phyloP scores from a whole-genome alignment of 2,888 invertebrate genomes.

The Macrophya annulata region DNA sequence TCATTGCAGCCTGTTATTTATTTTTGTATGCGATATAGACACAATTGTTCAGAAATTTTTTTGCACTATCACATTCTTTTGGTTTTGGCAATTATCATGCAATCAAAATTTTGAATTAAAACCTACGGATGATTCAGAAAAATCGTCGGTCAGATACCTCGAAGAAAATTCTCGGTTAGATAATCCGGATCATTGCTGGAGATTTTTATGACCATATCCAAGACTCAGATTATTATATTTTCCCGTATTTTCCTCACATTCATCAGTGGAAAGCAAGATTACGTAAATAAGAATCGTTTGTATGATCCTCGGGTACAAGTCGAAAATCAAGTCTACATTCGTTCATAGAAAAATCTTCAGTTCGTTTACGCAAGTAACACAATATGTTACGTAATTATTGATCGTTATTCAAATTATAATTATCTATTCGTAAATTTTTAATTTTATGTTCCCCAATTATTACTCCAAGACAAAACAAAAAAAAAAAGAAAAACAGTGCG shows the following conservation, averaged over 20 bases:
- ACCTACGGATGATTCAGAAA: background rate
- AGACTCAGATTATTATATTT: constrained; percentile 10
- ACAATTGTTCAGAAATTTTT: background rate
- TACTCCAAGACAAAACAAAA: too few species aligned
- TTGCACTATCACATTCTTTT: background rate
- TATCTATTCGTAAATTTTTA: background rate
- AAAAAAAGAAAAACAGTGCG: too few species aligned
- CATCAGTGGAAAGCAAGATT: background rate
- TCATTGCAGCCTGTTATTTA: constrained; percentile 20
- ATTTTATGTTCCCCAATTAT: background rate
- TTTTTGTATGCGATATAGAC: background rate
- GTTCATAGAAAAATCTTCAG: background rate
- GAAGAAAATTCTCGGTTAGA: too few species aligned
- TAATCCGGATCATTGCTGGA: background rate
- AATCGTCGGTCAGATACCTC: too few species aligned
- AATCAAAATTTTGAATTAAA: background rate
- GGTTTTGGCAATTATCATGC: background rate
- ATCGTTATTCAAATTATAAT: background rate
- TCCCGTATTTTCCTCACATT: background rate
- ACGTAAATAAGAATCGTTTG: background rate
- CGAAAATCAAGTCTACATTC: background rate
- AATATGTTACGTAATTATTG: background rate
- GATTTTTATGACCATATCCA: background rate
- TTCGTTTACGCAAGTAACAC: background rate
- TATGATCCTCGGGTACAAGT: background rate